Conservation (phyloP, 2,797 vertebrate genomes). For the Myioborus melanocephalus region DNA sequence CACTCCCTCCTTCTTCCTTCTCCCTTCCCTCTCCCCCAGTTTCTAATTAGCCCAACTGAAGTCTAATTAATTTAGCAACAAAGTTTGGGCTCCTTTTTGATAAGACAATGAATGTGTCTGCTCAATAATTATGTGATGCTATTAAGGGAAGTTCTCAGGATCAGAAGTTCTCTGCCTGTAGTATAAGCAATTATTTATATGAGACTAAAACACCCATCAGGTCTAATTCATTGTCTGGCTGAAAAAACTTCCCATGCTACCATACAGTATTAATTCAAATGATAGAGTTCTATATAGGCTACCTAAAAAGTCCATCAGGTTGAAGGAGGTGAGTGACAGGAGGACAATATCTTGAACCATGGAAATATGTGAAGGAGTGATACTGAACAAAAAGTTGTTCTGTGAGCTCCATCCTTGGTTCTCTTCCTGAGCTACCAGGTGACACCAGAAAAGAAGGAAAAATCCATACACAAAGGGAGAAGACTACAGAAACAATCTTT, state of each 20-base stretch:
- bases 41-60: not conserved
- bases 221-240: not conserved
- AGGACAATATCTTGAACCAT: not conserved
- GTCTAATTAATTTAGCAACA: not conserved
- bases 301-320: not conserved
- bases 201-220: not conserved
- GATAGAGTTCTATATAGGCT: not conserved
- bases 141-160: not conserved
- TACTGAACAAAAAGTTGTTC: not conserved
- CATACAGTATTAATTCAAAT: not conserved
- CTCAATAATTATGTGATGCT: not conserved
- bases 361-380: not conserved
- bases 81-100: not conserved
- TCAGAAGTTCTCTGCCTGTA: not conserved
- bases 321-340: not conserved
- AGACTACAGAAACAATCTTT: not conserved
- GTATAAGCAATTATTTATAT: not conserved
- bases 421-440: not conserved
- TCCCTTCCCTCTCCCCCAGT: fast-evolving
- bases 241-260: not conserved
- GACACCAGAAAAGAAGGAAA: not conserved
- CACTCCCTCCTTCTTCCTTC: not conserved
- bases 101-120: not conserved
- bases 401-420: not conserved
- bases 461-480: not conserved